Evolutionary conservation across 2,797 vertebrate species (phyloP), one percentile per base, ranked within the genome.

Genomic region (Ficedula albicollis): DNA sequence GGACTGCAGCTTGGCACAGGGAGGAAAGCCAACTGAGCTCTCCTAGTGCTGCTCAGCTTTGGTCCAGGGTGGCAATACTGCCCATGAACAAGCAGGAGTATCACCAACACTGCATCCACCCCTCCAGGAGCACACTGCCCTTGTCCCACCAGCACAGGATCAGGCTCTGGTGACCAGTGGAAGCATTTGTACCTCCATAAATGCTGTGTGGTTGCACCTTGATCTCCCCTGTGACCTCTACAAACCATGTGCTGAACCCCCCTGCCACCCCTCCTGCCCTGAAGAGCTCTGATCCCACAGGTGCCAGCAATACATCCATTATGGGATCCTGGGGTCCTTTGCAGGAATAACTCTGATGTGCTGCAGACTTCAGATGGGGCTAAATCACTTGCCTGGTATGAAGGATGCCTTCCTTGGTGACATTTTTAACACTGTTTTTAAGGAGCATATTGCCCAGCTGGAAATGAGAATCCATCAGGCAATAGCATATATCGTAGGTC

Each of bases 381-480:
- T 93, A 92, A 94, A 93, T 96, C 89, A 83, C 78, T 68, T 54
- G 38, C 56, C 48, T 29, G 13, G 56, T 5, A 84, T 95, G 92
- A 96, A 93, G 94, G 92, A 94, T 96, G 90, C 84, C 94, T 96
- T 96, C 89, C 88, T 91, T 5, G 41, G 85, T 91, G 94, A 93
- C 92, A 89, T 81, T 94, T 93, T 93, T 87, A 96, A 96, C 93
- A 41, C 74, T 84, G 77, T 74, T 97, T 95, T 96, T 93, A 87
- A 90, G 95, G 59, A 92, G 77, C 77, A 69, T 89, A 92, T 94
- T 95, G 90, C 95, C 96, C 93, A 91, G 80, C 84, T 96, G 95
- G 95, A 95, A 95, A 97, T 94, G 95, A 97, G 89, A 95, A 92
- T 88, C 95, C 95, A 97, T 97, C 97, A 97, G 89, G 84, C 79